Evolutionary conservation across 2,888 invertebrate genomes (phyloP), one percentile per base, ranked within the genome.

Genomic region (Suillia variegata): DNA sequence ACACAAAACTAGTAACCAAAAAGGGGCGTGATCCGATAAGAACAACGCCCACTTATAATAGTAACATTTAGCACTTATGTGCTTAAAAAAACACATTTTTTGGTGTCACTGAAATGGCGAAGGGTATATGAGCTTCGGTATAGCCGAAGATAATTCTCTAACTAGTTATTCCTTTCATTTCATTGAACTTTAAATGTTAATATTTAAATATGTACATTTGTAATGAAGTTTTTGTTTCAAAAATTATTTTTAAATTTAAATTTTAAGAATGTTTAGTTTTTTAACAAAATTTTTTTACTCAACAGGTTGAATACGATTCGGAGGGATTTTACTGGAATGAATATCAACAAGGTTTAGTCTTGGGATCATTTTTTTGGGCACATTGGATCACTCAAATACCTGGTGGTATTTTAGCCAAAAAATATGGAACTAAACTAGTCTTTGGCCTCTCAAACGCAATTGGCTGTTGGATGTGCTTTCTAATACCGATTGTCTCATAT

Each of bases 381-480:
- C 90, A 91, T 71, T 89, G 90, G 85, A 50, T 87, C 0, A 85
- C 87, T 0, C 91, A 91, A 80, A 80, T 91, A 31, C 91, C 91
- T 1, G 91, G 91, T 24, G 91, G 91, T 24, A 80, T 88, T 58
- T 71, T 91, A 53, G 88, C 90, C 0, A 85, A 86, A 59, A 86
- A 85, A 65, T 88, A 87, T 71, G 91, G 92, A 1, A 89, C 90
- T 0, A 91, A 91, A 76, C 73, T 86, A 38, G 82, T 92, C 13
- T 90, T 89, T 71, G 92, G 91, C 0, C 74, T 87, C 26, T 85
- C 88, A 1, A 87, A 91, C 74, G 83, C 88, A 10, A 70, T 85
- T 1, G 87, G 88, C 0, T 86, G 88, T 2, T 69, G 89, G 54
- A 80, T 89, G 49, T 88, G 89, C 52, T 85, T 90, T 51, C 65